phyloP scores from a whole-genome alignment of 2,888 invertebrate species.

The Anodontia alba region DNA sequence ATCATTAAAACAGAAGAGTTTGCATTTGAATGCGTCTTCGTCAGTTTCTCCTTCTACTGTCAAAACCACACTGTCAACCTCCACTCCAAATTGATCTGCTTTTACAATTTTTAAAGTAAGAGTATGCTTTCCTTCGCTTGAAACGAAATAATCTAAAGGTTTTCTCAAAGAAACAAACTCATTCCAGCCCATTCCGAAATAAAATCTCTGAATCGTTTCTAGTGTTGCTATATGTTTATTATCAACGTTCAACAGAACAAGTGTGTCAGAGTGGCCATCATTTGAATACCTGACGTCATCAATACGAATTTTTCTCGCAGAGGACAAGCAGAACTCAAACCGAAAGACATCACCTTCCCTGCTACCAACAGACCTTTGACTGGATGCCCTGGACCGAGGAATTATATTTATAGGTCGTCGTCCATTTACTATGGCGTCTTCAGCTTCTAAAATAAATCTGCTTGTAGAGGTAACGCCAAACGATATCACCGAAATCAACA shows the following conservation, averaged over 20 bases:
- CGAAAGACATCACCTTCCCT: background rate
- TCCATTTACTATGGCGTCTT: constrained; percentile 1
- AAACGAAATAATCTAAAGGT: background rate
- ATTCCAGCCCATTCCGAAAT: background rate
- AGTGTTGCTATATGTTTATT: background rate
- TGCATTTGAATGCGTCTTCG: background rate
- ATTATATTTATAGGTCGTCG: background rate
- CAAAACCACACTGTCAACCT: constrained; percentile 3
- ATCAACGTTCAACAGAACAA: constrained; percentile 3
- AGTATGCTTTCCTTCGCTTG: background rate
- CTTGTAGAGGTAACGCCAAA: background rate
- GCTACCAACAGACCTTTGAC: background rate
- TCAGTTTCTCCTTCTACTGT: background rate
- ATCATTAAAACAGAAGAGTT: background rate
- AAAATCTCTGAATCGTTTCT: background rate
- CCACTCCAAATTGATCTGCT: constrained; percentile 12
- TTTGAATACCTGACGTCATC: constrained; percentile 18
- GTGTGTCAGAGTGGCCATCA: constrained; percentile 17
- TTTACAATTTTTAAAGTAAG: background rate
- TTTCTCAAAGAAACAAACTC: background rate
- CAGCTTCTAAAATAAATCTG: constrained; percentile 12
- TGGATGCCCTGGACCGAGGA: background rate
- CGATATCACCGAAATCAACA: background rate
- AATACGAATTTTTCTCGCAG: constrained; percentile 6
- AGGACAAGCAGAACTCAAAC: constrained; percentile 13